Conservation (phyloP, 2,888 invertebrate genomes). For the Pammene fasciana region DNA sequence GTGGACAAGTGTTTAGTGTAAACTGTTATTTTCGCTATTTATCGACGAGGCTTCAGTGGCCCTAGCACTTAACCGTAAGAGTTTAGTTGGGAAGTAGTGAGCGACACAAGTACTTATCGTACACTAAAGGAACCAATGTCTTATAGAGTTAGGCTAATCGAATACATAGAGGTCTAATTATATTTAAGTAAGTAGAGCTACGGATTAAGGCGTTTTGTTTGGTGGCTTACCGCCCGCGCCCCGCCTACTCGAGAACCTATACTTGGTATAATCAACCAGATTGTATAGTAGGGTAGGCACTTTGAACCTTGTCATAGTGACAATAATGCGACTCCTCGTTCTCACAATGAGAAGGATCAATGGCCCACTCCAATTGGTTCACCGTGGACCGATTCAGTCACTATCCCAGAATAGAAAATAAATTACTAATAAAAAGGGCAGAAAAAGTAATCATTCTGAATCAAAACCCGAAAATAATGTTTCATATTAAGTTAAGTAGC, state of each 20-base stretch:
- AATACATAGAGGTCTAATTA: conserved; percentile 67
- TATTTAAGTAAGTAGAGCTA: conserved; percentile 62
- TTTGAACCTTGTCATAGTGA: not conserved
- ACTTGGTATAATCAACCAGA: not conserved
- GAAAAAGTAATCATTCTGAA: no score
- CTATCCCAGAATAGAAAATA: no score
- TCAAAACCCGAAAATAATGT: no score
- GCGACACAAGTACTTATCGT: conserved; percentile 49
- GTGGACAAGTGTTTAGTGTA: conserved; percentile 21
- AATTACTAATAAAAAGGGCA: no score
- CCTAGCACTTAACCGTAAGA: conserved; percentile 68
- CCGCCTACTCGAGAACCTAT: not conserved
- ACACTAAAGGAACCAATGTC: conserved; percentile 75
- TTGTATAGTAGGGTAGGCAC: not conserved
- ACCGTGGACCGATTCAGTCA: no score
- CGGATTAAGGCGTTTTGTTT: conserved; percentile 61
- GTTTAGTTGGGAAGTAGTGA: conserved; percentile 68
- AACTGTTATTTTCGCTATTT: conserved; percentile 38
- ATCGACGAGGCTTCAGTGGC: conserved; percentile 63
- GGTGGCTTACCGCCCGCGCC: conserved; percentile 50
- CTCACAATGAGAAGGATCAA: no score
- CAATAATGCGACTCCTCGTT: not conserved
- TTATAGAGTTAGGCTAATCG: conserved; percentile 59
- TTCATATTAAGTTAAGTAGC: no score
- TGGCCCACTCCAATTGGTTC: no score